Evolutionary conservation across 2,113 vertebrate genomes (phyloP), one percentile per base, ranked within the genome.

Genomic region (Ceuthmochares aereus): DNA sequence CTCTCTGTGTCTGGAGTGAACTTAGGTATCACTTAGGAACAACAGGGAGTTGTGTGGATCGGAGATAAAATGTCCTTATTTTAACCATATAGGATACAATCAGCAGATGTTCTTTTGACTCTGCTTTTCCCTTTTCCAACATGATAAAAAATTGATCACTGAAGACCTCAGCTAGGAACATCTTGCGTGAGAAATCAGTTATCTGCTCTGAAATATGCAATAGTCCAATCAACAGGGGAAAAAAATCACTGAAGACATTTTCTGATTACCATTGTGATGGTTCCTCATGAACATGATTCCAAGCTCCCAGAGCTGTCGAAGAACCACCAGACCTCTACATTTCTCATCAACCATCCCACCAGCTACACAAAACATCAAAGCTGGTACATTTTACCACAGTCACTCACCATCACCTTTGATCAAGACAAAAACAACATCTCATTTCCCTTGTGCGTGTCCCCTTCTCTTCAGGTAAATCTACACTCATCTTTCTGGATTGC

Each of bases 391-490:
- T 94, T 69, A 52, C 63, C 76, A 27, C 63, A 79, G 36, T 77
- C 72, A 37, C 45, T 83, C 80, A 64, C 73, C 52, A 9, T 6
- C 56, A 60, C 73, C 67, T 95, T 88, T 94, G 75, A 88, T 90
- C 88, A 81, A 70, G 84, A 70, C 81, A 67, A 69, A 84, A 68
- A 43, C 69, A 70, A 10, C 66, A 69, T 36, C 52, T 56, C 12
- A 26, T 94, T 93, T 94, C 63, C 79, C 8, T 2, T 40, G 63
- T 8, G 1, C 78, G 55, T 74, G 37, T 21, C 60, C 21, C 79
- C 68, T 88, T 87, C 72, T 89, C 84, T 89, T 84, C 26, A 1
- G 83, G 59, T 92, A 95, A 90, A 94, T 73, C 78, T 85, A 70
- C 83, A 87, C 86, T 90, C 73, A 62, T 66, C 29, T 58, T 91